These are phyloP conservation scores for Hestina assimilis DNA, from an alignment of 1,140 invertebrate genomes.

Conservation along the genomic window DNA sequence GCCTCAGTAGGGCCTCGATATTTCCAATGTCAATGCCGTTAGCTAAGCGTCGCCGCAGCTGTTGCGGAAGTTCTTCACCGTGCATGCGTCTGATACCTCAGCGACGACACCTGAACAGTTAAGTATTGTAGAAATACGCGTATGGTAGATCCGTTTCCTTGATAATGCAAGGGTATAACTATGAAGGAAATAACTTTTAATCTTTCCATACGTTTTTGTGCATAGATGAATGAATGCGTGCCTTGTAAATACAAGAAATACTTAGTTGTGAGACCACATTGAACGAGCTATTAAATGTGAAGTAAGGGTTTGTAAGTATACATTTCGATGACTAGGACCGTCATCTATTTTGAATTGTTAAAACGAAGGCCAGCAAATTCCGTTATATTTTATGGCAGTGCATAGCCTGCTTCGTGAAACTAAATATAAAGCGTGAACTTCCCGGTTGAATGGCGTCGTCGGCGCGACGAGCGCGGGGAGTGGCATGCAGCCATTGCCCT, in stretches of 20 bases:
- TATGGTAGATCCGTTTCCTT: no score
- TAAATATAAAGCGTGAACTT: constrained; percentile 76
- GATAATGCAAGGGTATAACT: no score
- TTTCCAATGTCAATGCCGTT: constrained; percentile 72
- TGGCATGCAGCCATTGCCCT: constrained; percentile 71
- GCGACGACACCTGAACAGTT: constrained; percentile 19
- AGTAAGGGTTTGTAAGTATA: no score
- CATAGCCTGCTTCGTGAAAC: constrained; percentile 52
- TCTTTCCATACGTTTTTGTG: no score
- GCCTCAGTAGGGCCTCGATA: constrained; percentile 31
- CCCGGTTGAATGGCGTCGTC: constrained; percentile 75
- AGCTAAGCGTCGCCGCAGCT: constrained; percentile 34
- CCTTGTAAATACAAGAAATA: background rate
- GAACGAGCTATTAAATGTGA: no score
- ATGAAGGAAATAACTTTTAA: no score
- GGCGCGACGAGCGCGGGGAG: constrained; percentile 63
- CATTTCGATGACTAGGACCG: background rate
- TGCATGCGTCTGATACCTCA: constrained; percentile 29
- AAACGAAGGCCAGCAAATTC: constrained; percentile 28
- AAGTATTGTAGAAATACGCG: no score
- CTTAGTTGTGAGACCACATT: background rate
- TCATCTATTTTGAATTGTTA: constrained; percentile 3
- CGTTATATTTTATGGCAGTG: constrained; percentile 46
- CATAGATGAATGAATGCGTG: no score
- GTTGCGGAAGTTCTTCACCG: constrained; percentile 24